Base-by-base conservation (phyloP, 2,113 vertebrate species). In the Pipra filicauda region DNA sequence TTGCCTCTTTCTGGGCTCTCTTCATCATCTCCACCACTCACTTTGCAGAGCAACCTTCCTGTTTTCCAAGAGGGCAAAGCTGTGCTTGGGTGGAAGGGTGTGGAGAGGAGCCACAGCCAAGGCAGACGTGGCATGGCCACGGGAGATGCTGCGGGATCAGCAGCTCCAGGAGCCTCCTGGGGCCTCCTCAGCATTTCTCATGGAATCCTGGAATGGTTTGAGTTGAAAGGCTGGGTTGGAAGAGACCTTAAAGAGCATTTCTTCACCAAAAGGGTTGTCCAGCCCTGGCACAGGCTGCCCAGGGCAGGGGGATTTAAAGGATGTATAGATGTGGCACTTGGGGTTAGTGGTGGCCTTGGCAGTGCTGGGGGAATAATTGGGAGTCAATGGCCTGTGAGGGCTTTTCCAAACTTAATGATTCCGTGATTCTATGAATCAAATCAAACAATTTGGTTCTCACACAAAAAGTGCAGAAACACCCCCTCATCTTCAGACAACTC, bases 41-140 rank as follows among this genome's bases (percentile, higher is more conserved):
- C 59, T 2, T 4, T 15, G 41, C 77, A n/a, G 20, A 2, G 2
- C 73, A n/a, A 2, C 54, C 1, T 15, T 15, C 62, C 57, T 24
- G 43, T 7, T 52, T 67, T 44, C 86, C 61, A 15, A 5, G 6
- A 8, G 35, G 28, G 10, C 5, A 20, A 91, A 81, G 61, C 27
- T 82, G 41, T 44, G 41, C 43, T 62, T 19, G 66, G 65, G 2
- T 41, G 57, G 85, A n/a, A 67, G 70, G 21, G 43, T 0, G 2
- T 2, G 5, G 75, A 57, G 78, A 59, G 82, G 65, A 85, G 12
- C 11, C 37, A 20, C 17, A 19, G 4, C 27, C 57, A 3, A 2
- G 8, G 66, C 48, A 43, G 43, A 26, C 0, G 0, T 3, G 22
- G 41, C 46, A 2, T 0, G 11, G 77, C 31, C 31, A 3, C 0